phyloP scores from a whole-genome alignment of 2,888 invertebrate genomes.

The Meliscaeva auricollis region DNA sequence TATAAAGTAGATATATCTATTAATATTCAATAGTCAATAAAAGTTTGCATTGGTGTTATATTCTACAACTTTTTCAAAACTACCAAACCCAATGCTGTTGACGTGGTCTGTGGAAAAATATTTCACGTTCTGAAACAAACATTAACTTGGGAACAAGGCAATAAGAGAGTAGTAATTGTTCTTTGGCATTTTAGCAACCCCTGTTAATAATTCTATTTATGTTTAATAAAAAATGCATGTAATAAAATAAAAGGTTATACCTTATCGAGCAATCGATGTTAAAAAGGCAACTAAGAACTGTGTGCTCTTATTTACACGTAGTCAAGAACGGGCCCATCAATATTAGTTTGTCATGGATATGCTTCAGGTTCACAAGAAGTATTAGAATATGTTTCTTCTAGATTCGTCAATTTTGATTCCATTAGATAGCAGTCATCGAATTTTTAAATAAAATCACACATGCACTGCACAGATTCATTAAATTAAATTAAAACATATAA shows the following conservation, averaged over 20 bases:
- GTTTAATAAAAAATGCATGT: no score
- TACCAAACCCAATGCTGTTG: no score
- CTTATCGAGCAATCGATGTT: slow-evolving; percentile 35
- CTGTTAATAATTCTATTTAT: background rate
- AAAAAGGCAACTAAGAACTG: slow-evolving; percentile 24
- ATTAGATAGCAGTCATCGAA: slow-evolving; percentile 24
- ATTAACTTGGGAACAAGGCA: no score
- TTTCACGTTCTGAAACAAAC: no score
- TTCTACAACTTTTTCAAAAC: no score
- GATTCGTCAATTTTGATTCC: slow-evolving; percentile 25
- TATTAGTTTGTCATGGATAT: slow-evolving; percentile 27
- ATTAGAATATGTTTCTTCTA: slow-evolving; percentile 43
- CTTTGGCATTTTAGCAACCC: no score
- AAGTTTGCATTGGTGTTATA: no score
- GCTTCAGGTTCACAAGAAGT: slow-evolving; percentile 35
- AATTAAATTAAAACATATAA: background rate
- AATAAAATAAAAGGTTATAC: background rate
- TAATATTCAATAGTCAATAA: no score
- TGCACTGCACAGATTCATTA: background rate
- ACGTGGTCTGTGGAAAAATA: no score
- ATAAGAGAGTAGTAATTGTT: no score
- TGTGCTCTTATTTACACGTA: slow-evolving; percentile 45
- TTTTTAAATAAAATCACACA: slow-evolving; percentile 13
- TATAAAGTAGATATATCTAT: no score
- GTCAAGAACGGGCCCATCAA: slow-evolving; percentile 41